phyloP scores from a whole-genome alignment of 1,140 invertebrate genomes.

The Ceratina australensis region DNA sequence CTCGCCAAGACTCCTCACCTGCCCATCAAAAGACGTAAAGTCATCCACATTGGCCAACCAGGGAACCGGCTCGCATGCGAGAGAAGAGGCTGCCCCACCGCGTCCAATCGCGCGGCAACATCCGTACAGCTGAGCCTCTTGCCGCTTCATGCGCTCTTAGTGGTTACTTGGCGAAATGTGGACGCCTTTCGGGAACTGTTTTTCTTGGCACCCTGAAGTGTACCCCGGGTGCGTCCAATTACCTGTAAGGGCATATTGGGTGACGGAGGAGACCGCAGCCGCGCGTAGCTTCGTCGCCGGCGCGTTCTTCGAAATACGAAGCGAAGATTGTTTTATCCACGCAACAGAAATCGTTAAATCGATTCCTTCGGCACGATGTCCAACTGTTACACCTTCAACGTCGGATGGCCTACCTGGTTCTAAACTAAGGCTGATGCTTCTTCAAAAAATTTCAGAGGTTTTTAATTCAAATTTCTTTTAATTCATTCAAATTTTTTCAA shows the following conservation, averaged over 20 bases:
- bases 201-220: constrained; percentile 69
- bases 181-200: constrained; percentile 75
- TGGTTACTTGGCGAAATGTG: constrained; percentile 77
- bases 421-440: too few species aligned
- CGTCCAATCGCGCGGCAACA: too few species aligned
- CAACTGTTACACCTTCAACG: too few species aligned
- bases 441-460: too few species aligned
- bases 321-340: constrained; percentile 11
- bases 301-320: not conserved
- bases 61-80: constrained; percentile 63
- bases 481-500: too few species aligned
- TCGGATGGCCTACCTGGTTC: too few species aligned
- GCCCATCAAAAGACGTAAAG: constrained; percentile 80
- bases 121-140: not conserved
- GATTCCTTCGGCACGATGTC: too few species aligned
- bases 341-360: constrained; percentile 5
- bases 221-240: constrained; percentile 51
- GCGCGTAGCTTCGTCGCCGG: not conserved
- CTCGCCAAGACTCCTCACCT: constrained; percentile 80
- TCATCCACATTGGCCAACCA: constrained; percentile 79
- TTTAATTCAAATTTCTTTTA: too few species aligned
- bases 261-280: constrained; percentile 1
- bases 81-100: constrained; percentile 15
- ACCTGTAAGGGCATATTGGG: constrained; percentile 41
- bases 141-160: constrained; percentile 60